Base-by-base conservation (phyloP, 1,140 invertebrate genomes). In the Cherax quadricarinatus region DNA sequence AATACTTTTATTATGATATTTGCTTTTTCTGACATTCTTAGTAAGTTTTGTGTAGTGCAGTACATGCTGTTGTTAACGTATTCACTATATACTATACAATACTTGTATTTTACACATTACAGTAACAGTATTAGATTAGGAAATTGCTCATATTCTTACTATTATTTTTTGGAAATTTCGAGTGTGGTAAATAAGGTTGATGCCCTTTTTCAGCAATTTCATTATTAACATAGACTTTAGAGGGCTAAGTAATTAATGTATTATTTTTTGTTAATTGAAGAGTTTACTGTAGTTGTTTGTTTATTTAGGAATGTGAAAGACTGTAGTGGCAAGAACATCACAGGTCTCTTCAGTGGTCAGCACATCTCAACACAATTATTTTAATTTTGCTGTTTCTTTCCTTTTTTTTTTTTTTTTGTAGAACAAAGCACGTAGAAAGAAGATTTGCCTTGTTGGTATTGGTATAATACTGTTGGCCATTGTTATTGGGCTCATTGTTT, bases 391-490 rank as follows among this genome's bases (percentile, higher is more conserved):
- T 88, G 93, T 87, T 73, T 88, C 89, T 93, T 92, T n/a, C n/a
- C n/a, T n/a, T n/a, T n/a, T n/a, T 92, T 93, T 92, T 91, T 94
- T 95, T 95, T 92, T 91, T 94, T 96, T 96, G 92, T 95, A 97
- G 96, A 97, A 97, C 94, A 98, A 98, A 96, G 96, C 98, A 93
- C 96, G 98, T 92, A 97, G 97, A 95, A 98, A 98, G 96, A 98
- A 98, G 95, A 96, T 97, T 88, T 97, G 98, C 94, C 94, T 98
- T 60, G 94, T 96, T 53, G 95, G 97, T 53, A 96, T 98, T 93
- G 95, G 97, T 85, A 95, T 96, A 79, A 95, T 97, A 73, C 95
- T 98, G 91, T 95, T 98, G 66, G 95, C 96, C 92, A 96, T 97
- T 93, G 96, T 98, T 90, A 97, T 97, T 93, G 95, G 96, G 21